phyloP scores from a whole-genome alignment of 2,113 vertebrate species.

The Syngnathus scovelli region DNA sequence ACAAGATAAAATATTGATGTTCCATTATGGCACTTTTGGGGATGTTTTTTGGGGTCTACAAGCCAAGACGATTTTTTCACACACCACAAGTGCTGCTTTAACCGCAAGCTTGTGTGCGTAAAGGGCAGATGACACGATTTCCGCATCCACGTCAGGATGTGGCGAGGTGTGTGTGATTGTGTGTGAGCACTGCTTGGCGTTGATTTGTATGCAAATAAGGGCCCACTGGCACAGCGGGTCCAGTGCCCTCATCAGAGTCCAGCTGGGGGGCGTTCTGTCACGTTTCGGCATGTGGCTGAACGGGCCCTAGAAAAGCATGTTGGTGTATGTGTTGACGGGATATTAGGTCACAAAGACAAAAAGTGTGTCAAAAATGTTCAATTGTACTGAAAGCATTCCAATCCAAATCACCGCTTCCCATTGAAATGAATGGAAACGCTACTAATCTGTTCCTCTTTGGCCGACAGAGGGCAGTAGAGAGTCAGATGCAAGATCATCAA shows the following conservation, averaged over 20 bases:
- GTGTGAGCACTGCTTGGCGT: constrained; percentile 20
- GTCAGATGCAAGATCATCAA: too few relatives aligned
- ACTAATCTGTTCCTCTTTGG: too few relatives aligned
- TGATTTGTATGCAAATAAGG: constrained; percentile 70
- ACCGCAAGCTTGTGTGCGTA: not conserved
- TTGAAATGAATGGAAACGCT: too few relatives aligned
- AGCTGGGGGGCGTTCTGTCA: constrained; percentile 47
- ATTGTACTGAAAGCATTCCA: too few relatives aligned
- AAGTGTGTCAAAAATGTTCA: too few relatives aligned
- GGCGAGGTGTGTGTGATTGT: constrained; percentile 9
- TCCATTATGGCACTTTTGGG: too few relatives aligned
- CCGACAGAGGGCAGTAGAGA: too few relatives aligned
- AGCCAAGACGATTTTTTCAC: not conserved
- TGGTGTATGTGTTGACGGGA: not conserved
- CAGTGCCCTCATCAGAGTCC: constrained; percentile 48
- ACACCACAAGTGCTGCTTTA: not conserved
- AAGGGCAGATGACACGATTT: constrained; percentile 4
- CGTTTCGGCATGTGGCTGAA: constrained; percentile 18
- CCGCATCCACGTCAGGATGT: not conserved
- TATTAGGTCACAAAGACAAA: not conserved
- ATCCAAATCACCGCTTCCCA: too few relatives aligned
- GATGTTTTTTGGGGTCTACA: too few relatives aligned
- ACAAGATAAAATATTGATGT: not conserved
- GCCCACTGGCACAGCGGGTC: constrained; percentile 63
- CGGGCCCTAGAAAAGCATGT: not conserved